Evolutionary conservation across 2,113 vertebrate genomes (phyloP).

Genomic region (Galemys pyrenaicus): DNA sequence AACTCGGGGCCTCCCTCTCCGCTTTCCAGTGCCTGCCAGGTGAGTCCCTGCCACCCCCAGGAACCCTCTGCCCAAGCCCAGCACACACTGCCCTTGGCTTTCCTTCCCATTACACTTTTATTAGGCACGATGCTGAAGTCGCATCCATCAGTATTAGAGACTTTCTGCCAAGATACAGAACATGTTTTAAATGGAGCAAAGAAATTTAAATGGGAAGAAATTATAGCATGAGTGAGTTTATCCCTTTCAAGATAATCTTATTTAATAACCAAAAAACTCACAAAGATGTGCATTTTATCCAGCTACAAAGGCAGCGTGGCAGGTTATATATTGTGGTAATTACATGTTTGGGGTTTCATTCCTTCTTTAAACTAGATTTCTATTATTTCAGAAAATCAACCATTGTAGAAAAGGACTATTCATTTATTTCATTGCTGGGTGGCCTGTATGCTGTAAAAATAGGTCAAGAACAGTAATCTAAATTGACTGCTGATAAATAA

Average conservation of each 20-base stretch:
- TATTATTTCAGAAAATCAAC: constrained; percentile 77
- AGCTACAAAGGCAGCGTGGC: constrained; percentile 63
- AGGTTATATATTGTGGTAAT: constrained; percentile 60
- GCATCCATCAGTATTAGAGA: constrained; percentile 58
- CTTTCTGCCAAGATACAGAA: constrained; percentile 61
- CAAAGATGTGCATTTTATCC: constrained; percentile 69
- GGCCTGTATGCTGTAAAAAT: constrained; percentile 84
- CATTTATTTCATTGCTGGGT: constrained; percentile 85
- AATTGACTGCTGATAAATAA: constrained; percentile 91
- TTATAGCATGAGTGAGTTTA: constrained; percentile 65
- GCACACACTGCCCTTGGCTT: not conserved
- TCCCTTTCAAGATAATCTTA: constrained; percentile 69
- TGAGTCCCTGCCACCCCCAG: no score
- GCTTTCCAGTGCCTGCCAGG: accelerated
- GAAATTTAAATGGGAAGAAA: constrained; percentile 80
- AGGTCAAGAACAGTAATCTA: constrained; percentile 90
- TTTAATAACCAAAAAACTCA: constrained; percentile 78
- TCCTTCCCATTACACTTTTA: not conserved
- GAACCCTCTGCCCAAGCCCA: not conserved
- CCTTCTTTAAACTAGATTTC: constrained; percentile 69
- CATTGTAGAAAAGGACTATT: constrained; percentile 83
- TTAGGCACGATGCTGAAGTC: not conserved
- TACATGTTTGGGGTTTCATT: constrained; percentile 75
- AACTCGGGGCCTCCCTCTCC: not conserved
- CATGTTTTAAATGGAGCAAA: constrained; percentile 76